phyloP scores from a whole-genome alignment of 2,888 invertebrate genomes.

The Vannuccia rotundouncinata region DNA sequence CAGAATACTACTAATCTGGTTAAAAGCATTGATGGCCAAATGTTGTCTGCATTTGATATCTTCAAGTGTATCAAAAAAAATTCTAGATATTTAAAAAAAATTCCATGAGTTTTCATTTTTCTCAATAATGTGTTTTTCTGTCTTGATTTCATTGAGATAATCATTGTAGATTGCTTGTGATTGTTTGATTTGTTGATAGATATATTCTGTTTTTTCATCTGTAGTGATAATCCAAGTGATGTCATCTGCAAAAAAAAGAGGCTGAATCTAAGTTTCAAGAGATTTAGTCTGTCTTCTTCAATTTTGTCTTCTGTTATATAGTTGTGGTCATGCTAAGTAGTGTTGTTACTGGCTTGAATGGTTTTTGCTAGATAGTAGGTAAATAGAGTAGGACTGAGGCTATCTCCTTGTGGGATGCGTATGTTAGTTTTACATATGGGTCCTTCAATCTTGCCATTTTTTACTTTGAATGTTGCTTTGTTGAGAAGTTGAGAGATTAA shows the following conservation, averaged over 20 bases:
- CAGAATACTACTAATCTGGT: not conserved
- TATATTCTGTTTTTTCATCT: not conserved
- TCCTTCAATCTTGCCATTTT: not conserved
- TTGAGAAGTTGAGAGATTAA: not conserved
- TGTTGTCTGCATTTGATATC: not conserved
- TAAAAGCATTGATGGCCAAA: not conserved
- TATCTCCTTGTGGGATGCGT: not conserved
- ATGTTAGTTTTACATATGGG: not conserved
- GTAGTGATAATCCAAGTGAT: not conserved
- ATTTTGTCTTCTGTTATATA: not conserved
- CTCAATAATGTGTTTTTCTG: no score
- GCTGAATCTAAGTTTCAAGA: not conserved
- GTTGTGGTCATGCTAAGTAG: not conserved
- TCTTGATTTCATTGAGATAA: not conserved
- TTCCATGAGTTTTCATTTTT: not conserved
- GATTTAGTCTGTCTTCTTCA: not conserved
- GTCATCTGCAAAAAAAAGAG: not conserved
- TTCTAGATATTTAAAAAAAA: not conserved
- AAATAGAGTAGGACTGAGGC: not conserved
- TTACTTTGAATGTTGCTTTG: not conserved
- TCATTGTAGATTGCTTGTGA: not conserved
- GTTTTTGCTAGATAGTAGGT: not conserved
- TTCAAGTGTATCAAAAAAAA: not conserved
- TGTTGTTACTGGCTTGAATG: not conserved
- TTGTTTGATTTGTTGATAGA: not conserved